A percentile compares a stretch with the other conserved stretches of the same genome.
Conservation (phyloP, 2,888 invertebrate genomes). For the Graphium colonna region DNA sequence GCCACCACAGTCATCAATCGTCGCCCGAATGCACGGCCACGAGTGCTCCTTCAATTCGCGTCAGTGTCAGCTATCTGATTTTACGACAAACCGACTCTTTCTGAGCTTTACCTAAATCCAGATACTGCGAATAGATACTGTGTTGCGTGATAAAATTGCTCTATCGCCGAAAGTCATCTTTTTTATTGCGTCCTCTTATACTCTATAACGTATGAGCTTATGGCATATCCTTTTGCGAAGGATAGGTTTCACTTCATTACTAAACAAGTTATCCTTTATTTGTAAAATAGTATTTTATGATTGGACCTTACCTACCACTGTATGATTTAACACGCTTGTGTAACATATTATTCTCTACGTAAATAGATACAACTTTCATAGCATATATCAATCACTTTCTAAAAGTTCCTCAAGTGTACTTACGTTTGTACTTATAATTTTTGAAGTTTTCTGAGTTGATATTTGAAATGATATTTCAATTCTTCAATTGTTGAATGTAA, state of each 20-base stretch:
- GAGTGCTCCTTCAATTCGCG: slow-evolving; percentile 12
- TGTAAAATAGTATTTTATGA: neutral
- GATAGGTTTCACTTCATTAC: neutral
- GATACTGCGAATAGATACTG: slow-evolving; percentile 7
- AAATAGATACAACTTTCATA: too few species aligned
- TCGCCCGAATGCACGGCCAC: slow-evolving; percentile 8
- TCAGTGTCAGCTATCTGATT: slow-evolving; percentile 17
- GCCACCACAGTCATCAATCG: slow-evolving; percentile 19
- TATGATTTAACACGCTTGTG: too few species aligned
- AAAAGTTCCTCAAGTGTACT: too few species aligned
- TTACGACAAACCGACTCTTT: slow-evolving; percentile 13
- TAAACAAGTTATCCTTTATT: neutral
- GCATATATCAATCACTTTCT: too few species aligned
- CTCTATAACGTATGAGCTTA: neutral
- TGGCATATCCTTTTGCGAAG: neutral
- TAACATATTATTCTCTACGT: too few species aligned
- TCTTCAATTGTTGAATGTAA: too few species aligned
- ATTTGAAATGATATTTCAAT: too few species aligned
- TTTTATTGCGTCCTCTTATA: neutral
- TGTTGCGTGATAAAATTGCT: slow-evolving; percentile 7
- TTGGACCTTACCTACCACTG: too few species aligned
- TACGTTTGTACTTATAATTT: too few species aligned
- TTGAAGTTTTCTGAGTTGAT: too few species aligned
- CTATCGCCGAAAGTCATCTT: neutral
- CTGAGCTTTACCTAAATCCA: slow-evolving; percentile 6